Base-by-base conservation (phyloP, 2,888 invertebrate genomes). In the Morpho helenor region DNA sequence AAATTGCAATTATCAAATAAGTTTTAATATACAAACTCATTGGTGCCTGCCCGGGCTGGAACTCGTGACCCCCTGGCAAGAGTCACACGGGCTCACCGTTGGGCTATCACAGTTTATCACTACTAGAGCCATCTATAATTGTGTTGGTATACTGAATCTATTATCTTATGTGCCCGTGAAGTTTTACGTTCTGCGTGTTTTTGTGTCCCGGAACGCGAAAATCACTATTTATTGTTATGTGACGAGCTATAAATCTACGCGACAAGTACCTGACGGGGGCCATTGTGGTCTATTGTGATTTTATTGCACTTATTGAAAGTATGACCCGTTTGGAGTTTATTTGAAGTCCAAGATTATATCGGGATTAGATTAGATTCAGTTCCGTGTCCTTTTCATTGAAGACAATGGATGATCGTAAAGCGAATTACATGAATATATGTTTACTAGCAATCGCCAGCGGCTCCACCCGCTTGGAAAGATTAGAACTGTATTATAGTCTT, bases 161-260 rank as follows among this genome's bases (percentile, higher is more conserved):
- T 16, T 16, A 16, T 16, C 45, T 3, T 45, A 4, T 16, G 16
- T n/a, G 10, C 3, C 45, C 46, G 50, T 8, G n/a, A 43, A 51
- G 4, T 39, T 51, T 58, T 56, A 57, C 60, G 49, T 50, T 22
- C 52, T 57, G 40, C 4, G 16, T 16, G 52, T 40, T 58, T 71
- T 74, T 80, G 76, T 79, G 76, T 72, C 74, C 66, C 62, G 68
- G 74, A 82, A 86, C 82, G 84, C 76, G 86, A 87, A 88, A 88
- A 86, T 87, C 86, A 84, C 81, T 82, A 88, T 89, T 87, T 89
- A 89, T 89, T 87, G 85, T 89, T 79, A 75, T 75, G 79, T 87
- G 89, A 89, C 85, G 87, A 85, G 80, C 80, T 74, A 84, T 89
- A 88, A 89, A 88, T 89, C 82, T 69, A 62, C 56, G 64, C 66